Evolutionary conservation across 2,888 invertebrate species (phyloP).

Genomic region (Pseudanteris insignis): DNA sequence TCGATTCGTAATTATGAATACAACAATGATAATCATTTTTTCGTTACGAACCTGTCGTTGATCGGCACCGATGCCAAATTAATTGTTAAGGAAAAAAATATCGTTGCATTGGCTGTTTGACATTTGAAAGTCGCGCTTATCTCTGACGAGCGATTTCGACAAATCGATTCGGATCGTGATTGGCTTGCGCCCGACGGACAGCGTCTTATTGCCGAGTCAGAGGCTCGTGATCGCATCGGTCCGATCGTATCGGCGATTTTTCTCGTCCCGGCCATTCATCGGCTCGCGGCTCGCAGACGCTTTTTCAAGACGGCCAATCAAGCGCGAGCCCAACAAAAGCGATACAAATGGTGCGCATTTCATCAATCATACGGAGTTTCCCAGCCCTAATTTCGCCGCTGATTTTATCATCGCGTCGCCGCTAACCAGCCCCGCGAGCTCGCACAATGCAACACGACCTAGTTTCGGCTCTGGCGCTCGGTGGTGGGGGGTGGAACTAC

Average conservation of each 20-base stretch:
- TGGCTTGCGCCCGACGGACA: conserved; percentile 29
- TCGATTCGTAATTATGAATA: too few species aligned
- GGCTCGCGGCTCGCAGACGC: conserved; percentile 19
- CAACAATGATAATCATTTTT: too few species aligned
- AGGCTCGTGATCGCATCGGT: conserved; percentile 38
- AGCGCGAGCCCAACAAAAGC: conserved; percentile 30
- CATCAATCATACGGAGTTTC: conserved; percentile 40
- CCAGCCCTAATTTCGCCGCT: conserved; percentile 23
- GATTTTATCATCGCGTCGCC: conserved; percentile 23
- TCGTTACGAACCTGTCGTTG: too few species aligned
- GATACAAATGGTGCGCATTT: conserved; percentile 38
- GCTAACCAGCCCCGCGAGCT: conserved; percentile 25
- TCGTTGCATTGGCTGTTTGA: conserved; percentile 10
- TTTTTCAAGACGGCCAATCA: conserved; percentile 37
- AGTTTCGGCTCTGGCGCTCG: conserved; percentile 1
- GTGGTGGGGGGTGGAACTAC: not conserved
- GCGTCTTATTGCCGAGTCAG: conserved; percentile 43
- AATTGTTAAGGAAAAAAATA: not conserved
- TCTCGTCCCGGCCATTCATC: conserved; percentile 22
- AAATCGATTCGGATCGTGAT: conserved; percentile 43
- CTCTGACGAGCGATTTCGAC: conserved; percentile 43
- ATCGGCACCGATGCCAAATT: too few species aligned
- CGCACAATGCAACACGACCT: conserved; percentile 25
- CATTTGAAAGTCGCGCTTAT: conserved; percentile 33
- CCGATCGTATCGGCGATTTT: conserved; percentile 42